Evolutionary conservation across 2,888 invertebrate genomes (phyloP).

Genomic region (Drosophila incognita): DNA sequence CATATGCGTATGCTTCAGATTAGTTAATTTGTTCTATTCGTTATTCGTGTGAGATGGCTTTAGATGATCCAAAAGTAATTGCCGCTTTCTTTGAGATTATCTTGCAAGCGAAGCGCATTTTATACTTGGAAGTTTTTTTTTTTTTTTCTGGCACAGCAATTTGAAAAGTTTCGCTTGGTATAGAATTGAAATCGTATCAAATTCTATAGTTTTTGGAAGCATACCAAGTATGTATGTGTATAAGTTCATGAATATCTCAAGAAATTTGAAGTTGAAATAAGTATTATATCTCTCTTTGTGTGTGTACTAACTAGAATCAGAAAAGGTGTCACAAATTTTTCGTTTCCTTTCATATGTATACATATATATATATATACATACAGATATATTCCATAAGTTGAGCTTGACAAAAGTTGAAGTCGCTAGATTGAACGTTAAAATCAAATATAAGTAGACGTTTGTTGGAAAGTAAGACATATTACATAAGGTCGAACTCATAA

Average conservation of each 20-base stretch:
- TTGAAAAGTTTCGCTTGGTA: neutral
- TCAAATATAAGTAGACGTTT: constrained; percentile 35
- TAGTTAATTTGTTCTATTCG: constrained; percentile 34
- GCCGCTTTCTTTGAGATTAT: constrained; percentile 13
- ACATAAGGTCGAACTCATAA: constrained; percentile 35
- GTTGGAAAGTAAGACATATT: constrained; percentile 59
- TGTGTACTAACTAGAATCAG: constrained; percentile 32
- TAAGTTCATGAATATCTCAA: constrained; percentile 12
- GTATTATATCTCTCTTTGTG: constrained; percentile 16
- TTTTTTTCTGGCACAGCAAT: neutral
- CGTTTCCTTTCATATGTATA: constrained; percentile 7
- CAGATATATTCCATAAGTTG: constrained; percentile 19
- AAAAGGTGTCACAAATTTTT: constrained; percentile 36
- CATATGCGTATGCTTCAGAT: constrained; percentile 37
- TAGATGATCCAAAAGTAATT: constrained; percentile 65
- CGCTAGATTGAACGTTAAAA: constrained; percentile 54
- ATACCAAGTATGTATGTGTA: constrained; percentile 16
- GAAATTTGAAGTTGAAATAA: constrained; percentile 24
- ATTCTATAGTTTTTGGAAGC: constrained; percentile 26
- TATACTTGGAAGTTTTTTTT: neutral
- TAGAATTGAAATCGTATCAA: constrained; percentile 5
- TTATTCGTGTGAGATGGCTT: constrained; percentile 52
- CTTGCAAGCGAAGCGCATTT: constrained; percentile 30
- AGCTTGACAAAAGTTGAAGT: constrained; percentile 74
- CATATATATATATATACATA: constrained; percentile 2